Evolutionary conservation across 2,888 invertebrate species (phyloP), one percentile per base, ranked within the genome.

Genomic region (Entomobrya multifasciata): DNA sequence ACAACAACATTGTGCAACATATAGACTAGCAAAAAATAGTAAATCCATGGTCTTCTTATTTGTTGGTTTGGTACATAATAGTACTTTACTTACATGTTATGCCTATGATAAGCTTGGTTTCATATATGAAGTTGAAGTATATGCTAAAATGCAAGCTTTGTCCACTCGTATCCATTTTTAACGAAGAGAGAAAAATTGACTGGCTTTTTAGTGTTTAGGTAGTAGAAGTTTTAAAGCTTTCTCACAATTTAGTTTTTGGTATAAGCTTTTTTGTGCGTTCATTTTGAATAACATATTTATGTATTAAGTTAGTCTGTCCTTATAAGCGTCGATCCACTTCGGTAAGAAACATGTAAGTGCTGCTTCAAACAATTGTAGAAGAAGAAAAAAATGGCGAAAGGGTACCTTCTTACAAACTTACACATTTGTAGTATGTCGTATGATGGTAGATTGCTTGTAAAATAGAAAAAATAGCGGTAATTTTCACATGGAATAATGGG

Each of bases 361-460:
- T 83, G 76, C 76, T 15, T 30, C 25, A 72, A 72, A 72, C 47
- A 86, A 70, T 83, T 84, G 47, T 15, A 36, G 82, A 60, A n/a
- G n/a, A n/a, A n/a, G n/a, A 87, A 88, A 88, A 88, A 87, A 87
- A 85, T 87, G 88, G 87, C 88, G 81, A 88, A 85, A 55, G 79
- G 77, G 76, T 80, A 81, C 49, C 36, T 36, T 36, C n/a, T n/a
- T n/a, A n/a, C n/a, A 36, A 8, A 20, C 67, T 15, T 20, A 41
- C 1, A 17, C 62, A 62, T 6, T 36, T 30, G 15, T n/a, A 62
- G 10, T 60, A 17, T 20, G n/a, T 70, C n/a, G 70, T 49, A 47
- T 47, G 22, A 55, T 52, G 67, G 62, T 79, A 83, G 79, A 88
- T 79, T 86, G 72, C 74, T 72, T 76, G 70, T 60, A 79, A 70